Percentiles rank a stretch among this genome's conserved stretches.
These are phyloP conservation scores for Mustela nigripes DNA, from an alignment of 2,113 vertebrate genomes.

Conservation along the genomic window DNA sequence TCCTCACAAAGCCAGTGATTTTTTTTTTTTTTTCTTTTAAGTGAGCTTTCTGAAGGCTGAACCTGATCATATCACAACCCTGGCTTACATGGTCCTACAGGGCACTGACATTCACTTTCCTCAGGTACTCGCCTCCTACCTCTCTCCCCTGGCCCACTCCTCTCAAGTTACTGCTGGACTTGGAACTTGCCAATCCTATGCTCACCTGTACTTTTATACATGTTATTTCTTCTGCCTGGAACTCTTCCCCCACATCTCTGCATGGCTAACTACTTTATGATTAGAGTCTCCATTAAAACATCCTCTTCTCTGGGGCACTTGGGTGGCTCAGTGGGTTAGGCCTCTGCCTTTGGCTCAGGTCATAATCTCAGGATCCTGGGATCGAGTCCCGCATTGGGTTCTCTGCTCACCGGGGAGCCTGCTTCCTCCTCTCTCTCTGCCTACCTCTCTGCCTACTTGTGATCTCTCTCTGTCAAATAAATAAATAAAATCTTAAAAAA, in stretches of 20 bases:
- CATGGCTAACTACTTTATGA: not conserved
- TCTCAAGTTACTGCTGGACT: not conserved
- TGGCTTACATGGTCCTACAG: not conserved
- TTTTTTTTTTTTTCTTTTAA: not conserved
- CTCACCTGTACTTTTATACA: not conserved
- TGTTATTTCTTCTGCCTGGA: not conserved
- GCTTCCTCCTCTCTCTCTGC: too few relatives aligned
- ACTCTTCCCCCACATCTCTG: not conserved
- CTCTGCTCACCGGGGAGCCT: too few relatives aligned
- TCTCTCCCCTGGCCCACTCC: not conserved
- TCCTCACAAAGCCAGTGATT: conserved; percentile 13
- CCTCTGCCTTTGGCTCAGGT: too few relatives aligned
- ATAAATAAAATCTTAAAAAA: too few relatives aligned
- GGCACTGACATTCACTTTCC: not conserved
- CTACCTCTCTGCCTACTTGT: too few relatives aligned
- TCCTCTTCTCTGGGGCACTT: not conserved
- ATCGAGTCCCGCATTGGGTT: too few relatives aligned
- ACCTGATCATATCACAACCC: not conserved
- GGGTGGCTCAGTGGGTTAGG: too few relatives aligned
- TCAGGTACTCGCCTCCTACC: not conserved
- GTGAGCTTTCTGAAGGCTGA: not conserved
- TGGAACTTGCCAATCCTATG: not conserved
- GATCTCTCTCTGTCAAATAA: too few relatives aligned
- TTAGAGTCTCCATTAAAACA: not conserved
- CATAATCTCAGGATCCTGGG: too few relatives aligned